phyloP scores from a whole-genome alignment of 2,113 vertebrate genomes.

The Erythrolamprus reginae region DNA sequence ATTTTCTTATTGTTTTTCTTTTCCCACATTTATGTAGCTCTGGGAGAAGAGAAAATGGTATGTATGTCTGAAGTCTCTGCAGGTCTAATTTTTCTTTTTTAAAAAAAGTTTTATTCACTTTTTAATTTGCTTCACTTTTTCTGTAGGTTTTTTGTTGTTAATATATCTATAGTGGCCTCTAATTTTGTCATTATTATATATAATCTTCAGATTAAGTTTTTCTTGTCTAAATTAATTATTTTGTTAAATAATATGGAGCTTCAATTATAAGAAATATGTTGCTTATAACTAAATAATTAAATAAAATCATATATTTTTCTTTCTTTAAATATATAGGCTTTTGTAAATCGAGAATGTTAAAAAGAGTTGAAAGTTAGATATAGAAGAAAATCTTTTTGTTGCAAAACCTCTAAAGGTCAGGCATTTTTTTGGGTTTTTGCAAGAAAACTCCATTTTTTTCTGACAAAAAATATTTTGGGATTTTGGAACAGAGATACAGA shows the following conservation, averaged over 20 bases:
- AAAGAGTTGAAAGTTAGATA: not conserved
- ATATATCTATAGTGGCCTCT: not conserved
- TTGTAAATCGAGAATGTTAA: not conserved
- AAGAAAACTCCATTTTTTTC: not conserved
- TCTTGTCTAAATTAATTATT: not conserved
- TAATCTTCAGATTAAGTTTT: not conserved
- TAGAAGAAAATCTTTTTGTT: not conserved
- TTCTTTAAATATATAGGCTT: not conserved
- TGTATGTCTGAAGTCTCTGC: not conserved
- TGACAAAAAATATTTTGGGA: not conserved
- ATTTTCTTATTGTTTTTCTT: not conserved
- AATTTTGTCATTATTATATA: not conserved
- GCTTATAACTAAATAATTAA: not conserved
- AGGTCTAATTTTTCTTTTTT: not conserved
- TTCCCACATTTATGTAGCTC: not conserved
- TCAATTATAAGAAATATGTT: not conserved
- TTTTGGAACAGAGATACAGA: not conserved
- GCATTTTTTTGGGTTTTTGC: not conserved
- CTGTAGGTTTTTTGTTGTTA: not conserved
- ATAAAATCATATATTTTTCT: not conserved
- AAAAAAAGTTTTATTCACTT: not conserved
- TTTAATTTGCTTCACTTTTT: not conserved
- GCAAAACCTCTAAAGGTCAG: not conserved
- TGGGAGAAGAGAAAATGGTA: not conserved
- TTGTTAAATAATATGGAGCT: not conserved